Conservation (phyloP, 2,113 vertebrate species). For the Campylomormyrus tamandua region DNA sequence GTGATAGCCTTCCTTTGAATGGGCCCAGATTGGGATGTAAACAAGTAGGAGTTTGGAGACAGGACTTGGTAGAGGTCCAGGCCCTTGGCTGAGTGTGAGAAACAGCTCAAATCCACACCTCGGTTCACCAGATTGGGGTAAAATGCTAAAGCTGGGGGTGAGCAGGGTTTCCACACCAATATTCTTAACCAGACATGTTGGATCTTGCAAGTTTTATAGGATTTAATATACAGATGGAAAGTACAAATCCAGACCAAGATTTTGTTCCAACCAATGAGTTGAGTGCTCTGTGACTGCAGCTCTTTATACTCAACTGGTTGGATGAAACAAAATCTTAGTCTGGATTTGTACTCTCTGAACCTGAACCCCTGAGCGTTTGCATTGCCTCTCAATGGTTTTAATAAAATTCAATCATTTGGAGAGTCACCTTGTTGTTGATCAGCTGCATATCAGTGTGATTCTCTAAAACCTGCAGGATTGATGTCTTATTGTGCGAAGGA, state of each 20-base stretch:
- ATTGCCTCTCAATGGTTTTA: background rate
- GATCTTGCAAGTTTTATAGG: background rate
- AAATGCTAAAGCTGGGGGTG: too few relatives aligned
- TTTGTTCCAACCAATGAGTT: too few relatives aligned
- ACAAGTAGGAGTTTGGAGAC: slow-evolving; percentile 63
- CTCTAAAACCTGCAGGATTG: background rate
- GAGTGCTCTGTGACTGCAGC: too few relatives aligned
- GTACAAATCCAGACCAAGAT: too few relatives aligned
- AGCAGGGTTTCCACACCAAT: background rate
- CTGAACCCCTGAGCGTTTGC: background rate
- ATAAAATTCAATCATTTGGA: too few relatives aligned
- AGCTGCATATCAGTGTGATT: background rate
- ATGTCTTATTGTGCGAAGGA: background rate
- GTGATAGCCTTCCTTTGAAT: slow-evolving; percentile 68
- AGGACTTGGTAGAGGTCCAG: slow-evolving; percentile 71
- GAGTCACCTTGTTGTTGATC: too few relatives aligned
- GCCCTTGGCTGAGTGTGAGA: slow-evolving; percentile 58
- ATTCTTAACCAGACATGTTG: background rate
- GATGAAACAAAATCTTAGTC: too few relatives aligned
- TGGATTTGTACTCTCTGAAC: too few relatives aligned
- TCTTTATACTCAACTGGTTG: too few relatives aligned
- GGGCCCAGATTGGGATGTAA: slow-evolving; percentile 65
- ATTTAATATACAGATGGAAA: background rate
- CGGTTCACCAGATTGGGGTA: background rate
- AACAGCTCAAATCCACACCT: background rate